Conservation (phyloP, 2,888 invertebrate genomes). For the Ophioninae sp. region DNA sequence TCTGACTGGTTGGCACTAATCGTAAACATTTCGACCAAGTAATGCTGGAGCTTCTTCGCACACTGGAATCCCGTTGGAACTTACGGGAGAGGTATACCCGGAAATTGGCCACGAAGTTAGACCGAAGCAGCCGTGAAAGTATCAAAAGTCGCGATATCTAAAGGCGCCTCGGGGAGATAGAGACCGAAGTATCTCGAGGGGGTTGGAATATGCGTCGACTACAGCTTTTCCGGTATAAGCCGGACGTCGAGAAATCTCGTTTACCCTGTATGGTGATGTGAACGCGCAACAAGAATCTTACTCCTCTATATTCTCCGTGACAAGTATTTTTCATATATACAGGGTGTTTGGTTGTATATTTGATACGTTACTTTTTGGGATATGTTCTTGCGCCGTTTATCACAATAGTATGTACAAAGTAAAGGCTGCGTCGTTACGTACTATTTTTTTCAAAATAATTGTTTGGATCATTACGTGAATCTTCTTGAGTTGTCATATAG, state of each 20-base stretch:
- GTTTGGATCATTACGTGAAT: too few species aligned
- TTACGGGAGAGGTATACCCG: slow-evolving; percentile 31
- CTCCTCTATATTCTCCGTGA: slow-evolving; percentile 29
- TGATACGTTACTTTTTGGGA: too few species aligned
- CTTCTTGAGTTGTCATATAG: too few species aligned
- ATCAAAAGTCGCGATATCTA: slow-evolving; percentile 49
- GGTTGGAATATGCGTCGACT: slow-evolving; percentile 42
- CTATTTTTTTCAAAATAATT: too few species aligned
- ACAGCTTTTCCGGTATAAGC: slow-evolving; percentile 13
- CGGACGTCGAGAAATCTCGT: slow-evolving; percentile 55
- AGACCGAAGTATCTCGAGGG: slow-evolving; percentile 37
- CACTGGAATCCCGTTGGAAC: slow-evolving; percentile 34
- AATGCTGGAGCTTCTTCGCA: slow-evolving; percentile 13
- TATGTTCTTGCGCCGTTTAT: too few species aligned
- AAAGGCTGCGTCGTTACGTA: too few species aligned
- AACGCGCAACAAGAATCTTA: slow-evolving; percentile 17
- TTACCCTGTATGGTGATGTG: slow-evolving; percentile 36
- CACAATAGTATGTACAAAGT: too few species aligned
- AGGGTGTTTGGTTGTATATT: too few species aligned
- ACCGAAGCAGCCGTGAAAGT: slow-evolving; percentile 51
- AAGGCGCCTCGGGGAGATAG: slow-evolving; percentile 20
- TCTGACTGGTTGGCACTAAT: slow-evolving; percentile 52
- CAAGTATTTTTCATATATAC: slow-evolving; percentile 3
- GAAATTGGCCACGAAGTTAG: slow-evolving; percentile 60
- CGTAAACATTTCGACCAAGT: slow-evolving; percentile 58